Conservation (phyloP, 2,113 vertebrate genomes). For the Guaruba guarouba region DNA sequence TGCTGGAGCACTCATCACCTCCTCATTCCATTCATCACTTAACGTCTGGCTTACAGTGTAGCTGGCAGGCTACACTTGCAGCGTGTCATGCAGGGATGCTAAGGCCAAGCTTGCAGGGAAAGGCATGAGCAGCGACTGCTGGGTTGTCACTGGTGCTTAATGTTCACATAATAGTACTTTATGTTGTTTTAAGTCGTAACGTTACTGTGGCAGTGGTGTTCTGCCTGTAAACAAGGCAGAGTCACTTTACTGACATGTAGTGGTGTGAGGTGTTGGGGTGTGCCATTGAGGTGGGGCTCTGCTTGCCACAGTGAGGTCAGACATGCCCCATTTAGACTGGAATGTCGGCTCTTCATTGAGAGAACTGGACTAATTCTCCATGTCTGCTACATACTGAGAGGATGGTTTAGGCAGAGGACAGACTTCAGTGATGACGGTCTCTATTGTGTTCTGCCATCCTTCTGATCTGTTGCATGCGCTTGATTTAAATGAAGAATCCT, state of each 20-base stretch:
- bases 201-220: neutral
- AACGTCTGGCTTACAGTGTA: neutral
- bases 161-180: neutral
- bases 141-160: neutral
- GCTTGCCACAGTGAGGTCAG: neutral
- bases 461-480: neutral
- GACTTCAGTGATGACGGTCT: neutral
- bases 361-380: neutral
- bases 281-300: rapidly evolving
- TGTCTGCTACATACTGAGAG: neutral
- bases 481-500: neutral
- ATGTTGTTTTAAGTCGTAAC: neutral
- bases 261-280: neutral
- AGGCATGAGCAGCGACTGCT: neutral
- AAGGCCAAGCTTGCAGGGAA: neutral
- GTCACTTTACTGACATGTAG: neutral
- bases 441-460: neutral
- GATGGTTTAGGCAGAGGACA: neutral
- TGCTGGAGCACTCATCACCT: neutral
- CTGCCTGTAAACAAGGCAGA: neutral
- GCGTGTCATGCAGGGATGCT: rapidly evolving
- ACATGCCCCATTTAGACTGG: neutral
- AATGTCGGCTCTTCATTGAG: neutral
- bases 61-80: neutral
- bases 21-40: neutral